Evolutionary conservation across 2,113 vertebrate genomes (phyloP).

Genomic region (Bubalus kerabau): DNA sequence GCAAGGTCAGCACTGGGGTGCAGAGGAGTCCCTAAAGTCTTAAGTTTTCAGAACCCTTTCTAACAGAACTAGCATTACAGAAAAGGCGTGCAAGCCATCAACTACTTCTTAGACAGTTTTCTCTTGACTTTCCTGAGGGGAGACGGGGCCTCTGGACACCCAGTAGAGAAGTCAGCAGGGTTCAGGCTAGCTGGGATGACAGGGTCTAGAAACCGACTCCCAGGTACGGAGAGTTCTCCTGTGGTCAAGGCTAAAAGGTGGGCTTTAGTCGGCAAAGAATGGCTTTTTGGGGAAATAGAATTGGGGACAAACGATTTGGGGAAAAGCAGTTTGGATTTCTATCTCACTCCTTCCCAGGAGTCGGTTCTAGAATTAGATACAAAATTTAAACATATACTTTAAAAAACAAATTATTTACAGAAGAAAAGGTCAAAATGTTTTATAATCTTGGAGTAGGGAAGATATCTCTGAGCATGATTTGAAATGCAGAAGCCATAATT

Average conservation of each 20-base stretch:
- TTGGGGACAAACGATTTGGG: neutral
- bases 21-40: too few species aligned
- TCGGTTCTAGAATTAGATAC: neutral
- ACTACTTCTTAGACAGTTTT: neutral
- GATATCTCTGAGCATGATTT: neutral
- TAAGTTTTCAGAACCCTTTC: neutral
- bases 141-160: neutral
- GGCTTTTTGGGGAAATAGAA: neutral
- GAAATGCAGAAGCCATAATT: neutral
- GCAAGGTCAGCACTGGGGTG: neutral
- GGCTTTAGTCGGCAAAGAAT: neutral
- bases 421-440: neutral
- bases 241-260: neutral
- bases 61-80: neutral
- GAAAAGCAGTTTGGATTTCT: neutral
- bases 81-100: rapidly evolving
- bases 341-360: neutral
- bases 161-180: neutral
- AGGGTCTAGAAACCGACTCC: neutral
- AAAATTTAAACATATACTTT: neutral
- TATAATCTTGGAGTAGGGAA: neutral
- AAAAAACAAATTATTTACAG: neutral
- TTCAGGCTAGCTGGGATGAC: neutral
- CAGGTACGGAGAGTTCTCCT: rapidly evolving
- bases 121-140: neutral